Base-by-base conservation (phyloP, 2,888 invertebrate species). In the Cataglyphis albicans region DNA sequence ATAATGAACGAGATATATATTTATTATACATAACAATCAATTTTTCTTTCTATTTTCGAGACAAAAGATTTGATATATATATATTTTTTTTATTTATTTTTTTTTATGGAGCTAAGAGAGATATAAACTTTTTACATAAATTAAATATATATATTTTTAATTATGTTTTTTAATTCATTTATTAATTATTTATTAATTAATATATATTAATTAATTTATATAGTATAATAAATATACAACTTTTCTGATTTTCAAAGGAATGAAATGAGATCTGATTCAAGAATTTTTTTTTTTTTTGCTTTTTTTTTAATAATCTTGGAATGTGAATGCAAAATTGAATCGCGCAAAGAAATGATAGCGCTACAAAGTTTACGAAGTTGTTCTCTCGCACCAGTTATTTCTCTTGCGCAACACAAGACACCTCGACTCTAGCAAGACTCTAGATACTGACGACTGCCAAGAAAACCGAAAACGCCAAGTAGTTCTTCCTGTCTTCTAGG, bases 401-500 rank as follows among this genome's bases (percentile, higher is more conserved):
- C 25, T 63, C 25, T 88, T 87, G 85, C 86, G 82, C 86, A 84
- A 85, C 73, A 67, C 61, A 18, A 44, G 21, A 18, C 38, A 65
- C 32, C 15, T 38, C 76, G 25, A 25, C 32, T 29, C 64, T 86
- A 85, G 83, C 88, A 74, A 25, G 25, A 25, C 25, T 25, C 25
- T 25, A 87, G 84, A 35, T 82, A 85, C 85, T 52, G 32, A 35
- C 41, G 87, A 87, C 84, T 91, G 91, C 92, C 91, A 92, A 92
- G 91, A 92, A 91, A 89, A 92, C 87, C 81, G 87, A 83, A 81
- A 87, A 90, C 85, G 84, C 78, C 80, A 88, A 89, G 82, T 88
- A 85, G 90, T 65, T 55, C 85, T 90, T 91, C 90, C 89, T 86
- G 91, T 87, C 87, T 92, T 92, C 91, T 90, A 61, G 87, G 91